phyloP scores from a whole-genome alignment of 2,113 vertebrate genomes.

The Antennarius striatus region DNA sequence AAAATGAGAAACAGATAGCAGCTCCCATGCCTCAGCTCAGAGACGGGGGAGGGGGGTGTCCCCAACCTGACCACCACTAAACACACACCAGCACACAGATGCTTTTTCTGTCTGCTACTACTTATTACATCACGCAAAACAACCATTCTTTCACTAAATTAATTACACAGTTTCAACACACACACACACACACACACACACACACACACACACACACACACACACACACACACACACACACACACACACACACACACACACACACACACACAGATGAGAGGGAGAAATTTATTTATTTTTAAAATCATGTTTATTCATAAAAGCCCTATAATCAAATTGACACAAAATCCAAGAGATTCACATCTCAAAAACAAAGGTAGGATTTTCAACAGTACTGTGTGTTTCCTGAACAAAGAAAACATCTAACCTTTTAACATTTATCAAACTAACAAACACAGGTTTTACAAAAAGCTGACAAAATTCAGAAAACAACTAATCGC shows the following conservation, averaged over 20 bases:
- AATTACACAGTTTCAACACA: constrained; percentile 19
- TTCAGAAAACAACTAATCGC: no score
- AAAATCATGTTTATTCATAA: no score
- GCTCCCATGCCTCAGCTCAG: constrained; percentile 61
- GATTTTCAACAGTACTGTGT: no score
- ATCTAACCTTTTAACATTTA: no score
- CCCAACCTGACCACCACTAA: not conserved
- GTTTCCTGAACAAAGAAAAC: no score
- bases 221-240: not conserved
- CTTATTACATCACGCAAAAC: constrained; percentile 17
- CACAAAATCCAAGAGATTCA: no score
- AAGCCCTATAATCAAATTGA: no score
- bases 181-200: constrained; percentile 11
- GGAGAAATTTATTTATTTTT: no score
- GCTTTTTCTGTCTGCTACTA: not conserved
- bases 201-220: constrained; percentile 1
- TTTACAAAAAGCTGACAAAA: no score
- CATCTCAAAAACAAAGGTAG: no score
- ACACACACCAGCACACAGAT: constrained; percentile 10
- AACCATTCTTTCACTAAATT: constrained; percentile 9
- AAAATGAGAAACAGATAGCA: constrained; percentile 79
- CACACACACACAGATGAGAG: no score
- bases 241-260: constrained; percentile 11
- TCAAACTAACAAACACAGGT: no score
- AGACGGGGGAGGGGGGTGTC: constrained; percentile 31